phyloP scores from a whole-genome alignment of 2,797 vertebrate species.

The Gephyroberyx darwinii region DNA sequence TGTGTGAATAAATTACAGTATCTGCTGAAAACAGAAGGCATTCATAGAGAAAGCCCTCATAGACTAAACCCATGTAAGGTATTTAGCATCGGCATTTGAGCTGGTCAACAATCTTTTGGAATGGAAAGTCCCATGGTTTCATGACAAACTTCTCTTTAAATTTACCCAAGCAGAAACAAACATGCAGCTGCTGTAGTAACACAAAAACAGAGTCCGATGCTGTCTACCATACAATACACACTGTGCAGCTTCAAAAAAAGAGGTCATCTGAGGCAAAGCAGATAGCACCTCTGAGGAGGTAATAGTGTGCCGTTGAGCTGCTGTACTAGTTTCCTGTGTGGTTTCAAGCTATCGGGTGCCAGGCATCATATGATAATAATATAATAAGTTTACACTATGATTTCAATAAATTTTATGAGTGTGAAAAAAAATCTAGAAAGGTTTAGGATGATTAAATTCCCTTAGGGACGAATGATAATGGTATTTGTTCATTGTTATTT shows the following conservation, averaged over 20 bases:
- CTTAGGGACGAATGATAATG: constrained; percentile 11
- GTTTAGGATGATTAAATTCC: background rate
- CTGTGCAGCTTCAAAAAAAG: background rate
- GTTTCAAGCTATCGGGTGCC: background rate
- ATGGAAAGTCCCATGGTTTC: constrained; percentile 2
- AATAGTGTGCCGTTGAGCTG: background rate
- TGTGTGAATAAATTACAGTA: background rate
- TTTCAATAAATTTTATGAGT: background rate
- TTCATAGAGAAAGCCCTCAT: background rate
- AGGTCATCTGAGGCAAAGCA: background rate
- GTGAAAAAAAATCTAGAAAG: background rate
- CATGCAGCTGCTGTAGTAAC: background rate
- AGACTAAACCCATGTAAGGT: constrained; percentile 20
- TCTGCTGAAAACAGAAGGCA: background rate
- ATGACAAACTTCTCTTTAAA: constrained; percentile 5
- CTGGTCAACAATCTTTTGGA: constrained; percentile 16
- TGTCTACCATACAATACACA: background rate
- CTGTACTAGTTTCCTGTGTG: background rate
- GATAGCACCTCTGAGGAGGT: background rate
- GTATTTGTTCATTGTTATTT: constrained; percentile 26
- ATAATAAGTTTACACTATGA: background rate
- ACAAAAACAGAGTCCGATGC: background rate
- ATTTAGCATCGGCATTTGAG: constrained; percentile 6
- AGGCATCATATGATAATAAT: background rate
- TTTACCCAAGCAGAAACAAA: background rate